These are phyloP conservation scores for Dolichotis patagonum DNA, from an alignment of 2,113 vertebrate genomes.

Conservation along the genomic window DNA sequence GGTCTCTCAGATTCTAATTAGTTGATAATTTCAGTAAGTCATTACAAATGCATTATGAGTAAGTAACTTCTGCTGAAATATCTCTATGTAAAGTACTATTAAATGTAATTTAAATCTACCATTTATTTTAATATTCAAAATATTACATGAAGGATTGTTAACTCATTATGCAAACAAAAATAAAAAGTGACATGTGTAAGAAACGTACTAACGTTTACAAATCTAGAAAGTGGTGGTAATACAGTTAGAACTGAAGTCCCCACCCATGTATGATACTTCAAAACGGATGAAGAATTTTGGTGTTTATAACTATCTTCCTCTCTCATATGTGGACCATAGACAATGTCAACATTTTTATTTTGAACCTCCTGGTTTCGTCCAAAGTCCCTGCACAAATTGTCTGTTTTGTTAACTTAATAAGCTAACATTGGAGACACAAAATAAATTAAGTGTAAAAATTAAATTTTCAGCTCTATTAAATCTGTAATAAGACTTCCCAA, in stretches of 20 bases:
- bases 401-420: neutral
- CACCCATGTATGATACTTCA: neutral
- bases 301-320: neutral
- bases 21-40: neutral
- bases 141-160: neutral
- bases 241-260: neutral
- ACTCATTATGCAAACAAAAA: neutral
- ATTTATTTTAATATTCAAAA: neutral
- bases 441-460: neutral
- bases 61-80: neutral
- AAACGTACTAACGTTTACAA: neutral
- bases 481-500: neutral
- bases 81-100: neutral
- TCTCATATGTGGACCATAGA: neutral
- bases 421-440: neutral
- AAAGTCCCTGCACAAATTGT: neutral
- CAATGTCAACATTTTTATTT: neutral
- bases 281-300: neutral
- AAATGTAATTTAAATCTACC: neutral
- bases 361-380: neutral
- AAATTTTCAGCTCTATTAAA: neutral
- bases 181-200: neutral
- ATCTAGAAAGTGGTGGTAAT: neutral
- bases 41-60: neutral
- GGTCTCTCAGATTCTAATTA: constrained; percentile 5